Evolutionary conservation across 2,888 invertebrate genomes (phyloP).

Genomic region (Temnothorax unifasciatus): DNA sequence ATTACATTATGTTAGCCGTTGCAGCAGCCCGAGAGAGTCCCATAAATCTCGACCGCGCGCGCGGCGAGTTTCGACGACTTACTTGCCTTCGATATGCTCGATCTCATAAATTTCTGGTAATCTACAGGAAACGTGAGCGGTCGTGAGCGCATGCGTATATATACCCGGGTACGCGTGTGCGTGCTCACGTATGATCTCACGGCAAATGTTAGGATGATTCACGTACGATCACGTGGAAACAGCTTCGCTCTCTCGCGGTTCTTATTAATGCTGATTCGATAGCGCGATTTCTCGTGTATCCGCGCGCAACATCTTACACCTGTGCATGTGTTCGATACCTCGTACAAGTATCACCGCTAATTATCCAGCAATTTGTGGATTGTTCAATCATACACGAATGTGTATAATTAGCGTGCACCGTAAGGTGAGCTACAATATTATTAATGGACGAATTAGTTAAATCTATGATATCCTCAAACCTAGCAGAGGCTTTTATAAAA

Average conservation of each 20-base stretch:
- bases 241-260: slow-evolving; percentile 32
- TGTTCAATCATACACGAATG: slow-evolving; percentile 61
- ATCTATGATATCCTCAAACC: slow-evolving; percentile 53
- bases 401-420: slow-evolving; percentile 64
- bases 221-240: slow-evolving; percentile 35
- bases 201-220: slow-evolving; percentile 52
- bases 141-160: slow-evolving; percentile 39
- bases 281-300: slow-evolving; percentile 53
- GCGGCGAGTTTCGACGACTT: slow-evolving; percentile 68
- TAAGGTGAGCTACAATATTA: slow-evolving; percentile 66
- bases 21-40: slow-evolving; percentile 42
- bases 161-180: slow-evolving; percentile 35
- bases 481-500: not conserved
- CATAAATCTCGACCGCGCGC: slow-evolving; percentile 64
- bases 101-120: slow-evolving; percentile 66
- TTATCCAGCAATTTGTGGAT: slow-evolving; percentile 67
- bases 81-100: slow-evolving; percentile 66
- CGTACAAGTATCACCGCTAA: slow-evolving; percentile 58
- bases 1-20: slow-evolving; percentile 60
- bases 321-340: slow-evolving; percentile 60
- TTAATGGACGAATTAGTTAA: slow-evolving; percentile 69
- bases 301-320: slow-evolving; percentile 15
- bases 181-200: slow-evolving; percentile 32
- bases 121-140: slow-evolving; percentile 53
- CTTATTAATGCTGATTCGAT: slow-evolving; percentile 57